Evolutionary conservation across 2,797 vertebrate species (phyloP).

Genomic region (Rhincodon typus): DNA sequence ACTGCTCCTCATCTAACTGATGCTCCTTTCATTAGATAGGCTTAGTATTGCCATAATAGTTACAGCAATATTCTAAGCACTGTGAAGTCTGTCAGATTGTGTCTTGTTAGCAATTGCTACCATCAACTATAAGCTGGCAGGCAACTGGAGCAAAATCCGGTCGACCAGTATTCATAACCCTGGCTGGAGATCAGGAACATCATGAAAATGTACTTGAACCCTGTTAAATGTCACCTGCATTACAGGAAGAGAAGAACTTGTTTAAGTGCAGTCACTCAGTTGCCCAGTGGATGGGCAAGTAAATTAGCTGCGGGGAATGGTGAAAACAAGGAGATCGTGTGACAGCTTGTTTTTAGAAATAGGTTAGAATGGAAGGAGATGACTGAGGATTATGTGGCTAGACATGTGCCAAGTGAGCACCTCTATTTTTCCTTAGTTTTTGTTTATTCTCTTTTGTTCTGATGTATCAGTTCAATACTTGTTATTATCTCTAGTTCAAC

Average conservation of each 20-base stretch:
- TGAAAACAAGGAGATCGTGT: background rate
- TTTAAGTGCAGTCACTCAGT: background rate
- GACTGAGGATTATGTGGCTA: background rate
- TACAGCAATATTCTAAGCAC: background rate
- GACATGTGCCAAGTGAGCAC: background rate
- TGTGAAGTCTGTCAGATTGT: background rate
- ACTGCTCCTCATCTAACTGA: background rate
- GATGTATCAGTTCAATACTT: background rate
- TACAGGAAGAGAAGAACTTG: background rate
- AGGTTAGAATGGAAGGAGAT: background rate
- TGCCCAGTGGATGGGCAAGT: background rate
- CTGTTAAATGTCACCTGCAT: background rate
- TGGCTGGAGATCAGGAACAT: background rate
- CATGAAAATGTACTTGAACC: background rate
- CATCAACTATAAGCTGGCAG: background rate
- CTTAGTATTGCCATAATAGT: background rate
- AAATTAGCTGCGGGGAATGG: background rate
- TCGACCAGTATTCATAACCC: background rate
- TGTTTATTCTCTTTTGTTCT: background rate
- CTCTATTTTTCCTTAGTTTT: background rate
- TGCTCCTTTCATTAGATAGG: background rate
- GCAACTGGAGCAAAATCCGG: background rate
- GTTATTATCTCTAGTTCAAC: background rate
- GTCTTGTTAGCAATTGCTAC: background rate
- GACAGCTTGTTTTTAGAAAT: background rate